Base-by-base conservation (phyloP, 2,888 invertebrate species). In the Tenthredo amoena region DNA sequence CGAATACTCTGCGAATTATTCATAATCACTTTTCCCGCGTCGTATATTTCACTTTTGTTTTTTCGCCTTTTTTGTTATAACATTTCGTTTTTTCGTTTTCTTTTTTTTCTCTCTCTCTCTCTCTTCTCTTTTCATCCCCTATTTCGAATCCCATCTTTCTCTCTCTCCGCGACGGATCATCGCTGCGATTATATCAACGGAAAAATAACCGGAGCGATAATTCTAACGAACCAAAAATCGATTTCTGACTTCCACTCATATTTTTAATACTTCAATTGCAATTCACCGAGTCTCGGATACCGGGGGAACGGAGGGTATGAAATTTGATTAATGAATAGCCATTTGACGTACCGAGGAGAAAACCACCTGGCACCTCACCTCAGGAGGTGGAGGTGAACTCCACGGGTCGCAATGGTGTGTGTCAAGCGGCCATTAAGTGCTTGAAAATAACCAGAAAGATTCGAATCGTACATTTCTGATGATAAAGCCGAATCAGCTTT, bases 1-100 rank as follows among this genome's bases (percentile, higher is more conserved):
- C 40, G 72, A 74, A 92, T 93, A 93, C 93, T 93, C 91, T 92
- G 89, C 89, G 91, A 92, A 93, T 93, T 92, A 93, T 90, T 93
- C 93, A 93, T 93, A 92, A 93, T 92, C 92, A 84, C 85, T 85
- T 85, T 85, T 71, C 68, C 77, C 85, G 47, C 37, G 82, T 82
- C 83, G 47, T 68, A 83, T 83, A 83, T 83, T 83, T 83, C 83
- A 83, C 47, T 81, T 71, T 81, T 71, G 55, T 74, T 85, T 85
- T 86, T 86, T 79, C 79, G 47, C 50, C 72, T 84, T 84, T 85
- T 31, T 85, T 55, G 84, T 84, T 74, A 34, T 34, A 68, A 10
- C 62, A 40, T 81, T 77, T 26, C 81, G 47, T 74, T 40, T 55
- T 26, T 47, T 43, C n/a, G n/a, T n/a, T n/a, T n/a, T n/a, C 26